A percentile compares a stretch with the other conserved stretches of the same genome.
These are phyloP conservation scores for Busseola fusca DNA, from an alignment of 2,888 invertebrate species.

Conservation along the genomic window DNA sequence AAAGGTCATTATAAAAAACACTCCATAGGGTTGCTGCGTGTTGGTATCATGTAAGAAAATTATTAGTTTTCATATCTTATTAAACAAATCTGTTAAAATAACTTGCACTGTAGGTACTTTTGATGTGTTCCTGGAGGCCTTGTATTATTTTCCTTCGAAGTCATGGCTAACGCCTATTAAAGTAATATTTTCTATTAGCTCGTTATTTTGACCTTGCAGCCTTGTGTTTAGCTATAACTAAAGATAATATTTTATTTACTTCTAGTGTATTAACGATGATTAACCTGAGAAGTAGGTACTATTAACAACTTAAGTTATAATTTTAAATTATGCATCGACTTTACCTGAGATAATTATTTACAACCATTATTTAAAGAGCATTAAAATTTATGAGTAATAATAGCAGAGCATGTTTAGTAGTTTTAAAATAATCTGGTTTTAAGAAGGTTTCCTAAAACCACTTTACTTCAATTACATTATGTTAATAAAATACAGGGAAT, in stretches of 20 bases:
- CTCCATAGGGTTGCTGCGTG: not conserved
- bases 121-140: conserved; percentile 10
- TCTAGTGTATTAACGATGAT: conserved; percentile 49
- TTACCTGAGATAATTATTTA: conserved; percentile 32
- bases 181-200: conserved; percentile 18
- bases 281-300: conserved; percentile 40
- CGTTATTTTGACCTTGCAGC: conserved; percentile 43
- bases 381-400: conserved; percentile 52
- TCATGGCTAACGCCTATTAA: conserved; percentile 18
- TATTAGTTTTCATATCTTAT: not conserved
- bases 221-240: conserved; percentile 56
- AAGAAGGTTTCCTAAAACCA: conserved; percentile 49
- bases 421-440: conserved; percentile 33
- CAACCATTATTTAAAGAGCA: conserved; percentile 45
- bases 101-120: not conserved
- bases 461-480: conserved; percentile 51
- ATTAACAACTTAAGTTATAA: conserved; percentile 44
- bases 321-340: conserved; percentile 45
- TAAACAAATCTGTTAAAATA: not conserved
- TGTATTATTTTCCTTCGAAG: conserved; percentile 21
- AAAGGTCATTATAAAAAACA: not conserved
- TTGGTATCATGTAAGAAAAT: not conserved
- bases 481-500: conserved; percentile 53
- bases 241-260: conserved; percentile 45
- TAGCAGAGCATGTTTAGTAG: conserved; percentile 44